These are phyloP conservation scores for Orthonevra nobilis DNA, from an alignment of 2,888 invertebrate genomes.

Conservation along the genomic window DNA sequence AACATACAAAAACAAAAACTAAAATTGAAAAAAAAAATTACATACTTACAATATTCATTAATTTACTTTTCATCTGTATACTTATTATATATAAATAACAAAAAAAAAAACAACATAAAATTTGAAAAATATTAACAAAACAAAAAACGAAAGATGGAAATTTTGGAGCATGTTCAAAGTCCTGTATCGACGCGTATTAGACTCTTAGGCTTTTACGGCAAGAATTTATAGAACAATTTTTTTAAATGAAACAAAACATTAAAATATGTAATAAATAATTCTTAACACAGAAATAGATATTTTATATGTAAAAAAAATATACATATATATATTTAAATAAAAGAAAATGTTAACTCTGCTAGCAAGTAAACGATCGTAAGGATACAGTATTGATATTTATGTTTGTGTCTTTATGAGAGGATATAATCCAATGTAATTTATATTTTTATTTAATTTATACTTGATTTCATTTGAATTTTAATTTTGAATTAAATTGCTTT, in stretches of 20 bases:
- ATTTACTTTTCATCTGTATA: too few species aligned
- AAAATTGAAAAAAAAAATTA: too few species aligned
- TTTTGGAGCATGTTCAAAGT: conserved; percentile 80
- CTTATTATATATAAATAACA: too few species aligned
- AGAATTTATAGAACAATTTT: conserved; percentile 77
- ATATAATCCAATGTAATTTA: conserved; percentile 45
- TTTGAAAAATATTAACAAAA: background rate
- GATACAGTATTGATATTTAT: background rate
- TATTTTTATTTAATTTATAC: background rate
- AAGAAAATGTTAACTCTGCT: conserved; percentile 31
- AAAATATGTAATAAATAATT: conserved; percentile 7
- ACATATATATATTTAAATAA: conserved; percentile 28
- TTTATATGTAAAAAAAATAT: conserved; percentile 40
- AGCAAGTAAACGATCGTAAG: background rate
- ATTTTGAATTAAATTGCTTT: conserved; percentile 13
- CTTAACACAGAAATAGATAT: conserved; percentile 50
- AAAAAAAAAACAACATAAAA: conserved; percentile 21
- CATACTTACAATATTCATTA: too few species aligned
- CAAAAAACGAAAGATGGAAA: conserved; percentile 77
- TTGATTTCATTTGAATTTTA: background rate
- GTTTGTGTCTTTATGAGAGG: conserved; percentile 30
- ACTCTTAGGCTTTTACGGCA: conserved; percentile 80
- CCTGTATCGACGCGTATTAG: conserved; percentile 80
- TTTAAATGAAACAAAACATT: conserved; percentile 30
- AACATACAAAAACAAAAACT: conserved; percentile 31